These are phyloP conservation scores for Sigmodon hispidus DNA, from an alignment of 2,113 vertebrate genomes.

Conservation along the genomic window DNA sequence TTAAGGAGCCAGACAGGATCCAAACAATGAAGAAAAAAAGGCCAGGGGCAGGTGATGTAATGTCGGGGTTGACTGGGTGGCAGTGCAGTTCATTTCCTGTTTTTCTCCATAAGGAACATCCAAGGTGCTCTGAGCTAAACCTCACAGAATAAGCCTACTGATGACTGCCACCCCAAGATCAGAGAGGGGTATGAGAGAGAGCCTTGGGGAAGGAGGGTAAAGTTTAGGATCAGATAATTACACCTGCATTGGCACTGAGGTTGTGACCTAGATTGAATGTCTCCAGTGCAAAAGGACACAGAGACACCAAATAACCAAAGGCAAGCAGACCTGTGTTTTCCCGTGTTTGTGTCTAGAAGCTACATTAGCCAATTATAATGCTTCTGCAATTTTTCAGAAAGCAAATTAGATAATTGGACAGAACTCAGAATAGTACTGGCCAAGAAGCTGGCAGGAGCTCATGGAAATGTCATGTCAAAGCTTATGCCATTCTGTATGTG, in stretches of 20 bases:
- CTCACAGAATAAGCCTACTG: conserved; percentile 26
- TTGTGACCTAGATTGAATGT: not conserved
- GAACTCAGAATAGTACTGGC: not conserved
- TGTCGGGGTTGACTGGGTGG: not conserved
- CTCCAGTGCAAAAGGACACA: not conserved
- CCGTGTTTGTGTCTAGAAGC: conserved; percentile 23
- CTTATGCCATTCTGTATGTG: not conserved
- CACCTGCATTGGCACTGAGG: not conserved
- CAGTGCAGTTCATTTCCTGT: conserved; percentile 42
- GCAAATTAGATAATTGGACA: not conserved
- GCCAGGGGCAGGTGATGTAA: conserved; percentile 62
- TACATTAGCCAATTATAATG: not conserved
- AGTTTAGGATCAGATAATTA: not conserved
- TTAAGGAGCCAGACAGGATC: conserved; percentile 27
- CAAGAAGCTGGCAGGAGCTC: not conserved
- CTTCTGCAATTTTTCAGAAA: not conserved
- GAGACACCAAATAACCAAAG: not conserved
- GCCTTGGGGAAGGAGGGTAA: not conserved
- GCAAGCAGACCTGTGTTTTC: not conserved
- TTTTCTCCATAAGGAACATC: conserved; percentile 22
- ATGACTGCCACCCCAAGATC: not conserved
- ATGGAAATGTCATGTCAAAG: not conserved
- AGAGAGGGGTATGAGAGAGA: not conserved
- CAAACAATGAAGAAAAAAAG: conserved; percentile 46
- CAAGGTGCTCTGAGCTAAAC: conserved; percentile 41